Evolutionary conservation across 2,797 vertebrate species (phyloP).

Genomic region (Chaenodraco wilsoni): DNA sequence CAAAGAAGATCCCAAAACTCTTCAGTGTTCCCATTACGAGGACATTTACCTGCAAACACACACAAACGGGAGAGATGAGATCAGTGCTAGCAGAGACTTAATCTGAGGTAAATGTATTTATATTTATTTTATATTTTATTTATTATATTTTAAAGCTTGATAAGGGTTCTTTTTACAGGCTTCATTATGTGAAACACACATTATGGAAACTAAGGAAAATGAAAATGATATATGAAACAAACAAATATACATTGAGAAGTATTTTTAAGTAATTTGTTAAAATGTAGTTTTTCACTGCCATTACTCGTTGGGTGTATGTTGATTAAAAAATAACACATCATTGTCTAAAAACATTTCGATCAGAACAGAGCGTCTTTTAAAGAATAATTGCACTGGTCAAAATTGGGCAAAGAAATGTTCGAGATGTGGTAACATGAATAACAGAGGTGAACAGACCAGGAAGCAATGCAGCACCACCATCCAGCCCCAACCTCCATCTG

Average conservation of each 20-base stretch:
- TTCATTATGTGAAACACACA: background rate
- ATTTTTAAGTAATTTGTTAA: background rate
- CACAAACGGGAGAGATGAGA: background rate
- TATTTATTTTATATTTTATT: background rate
- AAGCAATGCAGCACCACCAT: slow-evolving; percentile 93
- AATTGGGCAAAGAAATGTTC: no score
- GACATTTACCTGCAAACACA: slow-evolving; percentile 88
- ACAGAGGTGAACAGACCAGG: slow-evolving; percentile 82
- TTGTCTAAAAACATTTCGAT: background rate
- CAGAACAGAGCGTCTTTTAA: background rate
- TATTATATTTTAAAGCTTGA: background rate
- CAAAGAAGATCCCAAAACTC: slow-evolving; percentile 94
- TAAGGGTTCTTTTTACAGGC: background rate
- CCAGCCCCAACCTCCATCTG: slow-evolving; percentile 90
- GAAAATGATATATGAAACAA: background rate
- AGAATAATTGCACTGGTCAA: background rate
- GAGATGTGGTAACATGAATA: background rate
- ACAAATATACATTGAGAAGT: background rate
- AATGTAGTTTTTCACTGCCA: background rate
- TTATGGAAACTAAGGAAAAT: background rate
- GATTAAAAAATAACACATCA: background rate
- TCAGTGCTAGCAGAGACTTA: background rate
- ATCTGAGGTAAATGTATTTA: background rate
- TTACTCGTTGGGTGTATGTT: background rate
- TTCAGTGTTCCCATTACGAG: slow-evolving; percentile 91